Evolutionary conservation across 2,888 invertebrate genomes (phyloP).

Genomic region (Caenorhabditis parvicauda): DNA sequence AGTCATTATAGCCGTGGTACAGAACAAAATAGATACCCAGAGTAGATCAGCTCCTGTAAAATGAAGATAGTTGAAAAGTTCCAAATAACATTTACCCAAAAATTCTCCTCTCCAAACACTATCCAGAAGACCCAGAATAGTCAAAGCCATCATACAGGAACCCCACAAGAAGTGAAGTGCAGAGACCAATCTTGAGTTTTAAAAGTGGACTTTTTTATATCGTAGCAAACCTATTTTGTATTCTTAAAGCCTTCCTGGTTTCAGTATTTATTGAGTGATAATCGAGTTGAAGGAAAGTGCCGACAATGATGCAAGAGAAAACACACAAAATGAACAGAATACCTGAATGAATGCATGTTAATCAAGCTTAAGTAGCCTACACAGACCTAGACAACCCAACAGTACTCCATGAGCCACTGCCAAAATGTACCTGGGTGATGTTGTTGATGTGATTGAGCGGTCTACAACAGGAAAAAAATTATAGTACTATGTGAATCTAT

Average conservation of each 20-base stretch:
- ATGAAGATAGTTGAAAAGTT: background rate
- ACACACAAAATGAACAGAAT: constrained; percentile 51
- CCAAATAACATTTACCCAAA: constrained; percentile 16
- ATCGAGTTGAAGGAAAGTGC: constrained; percentile 44
- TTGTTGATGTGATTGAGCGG: constrained; percentile 31
- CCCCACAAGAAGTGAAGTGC: constrained; percentile 56
- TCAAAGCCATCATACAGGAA: constrained; percentile 48
- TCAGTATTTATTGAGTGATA: constrained; percentile 40
- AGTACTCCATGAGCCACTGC: constrained; percentile 57
- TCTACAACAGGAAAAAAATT: constrained; percentile 12
- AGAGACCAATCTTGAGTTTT: constrained; percentile 4
- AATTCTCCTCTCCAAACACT: constrained; percentile 58
- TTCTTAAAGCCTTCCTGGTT: constrained; percentile 30
- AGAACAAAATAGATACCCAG: constrained; percentile 55
- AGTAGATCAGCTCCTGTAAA: constrained; percentile 52
- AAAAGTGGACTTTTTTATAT: background rate
- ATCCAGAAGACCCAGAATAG: constrained; percentile 52
- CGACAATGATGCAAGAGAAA: constrained; percentile 47
- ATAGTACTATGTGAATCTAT: background rate
- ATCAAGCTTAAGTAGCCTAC: background rate
- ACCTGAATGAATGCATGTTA: constrained; percentile 11
- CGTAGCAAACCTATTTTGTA: constrained; percentile 25
- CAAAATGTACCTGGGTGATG: constrained; percentile 53
- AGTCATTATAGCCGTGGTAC: constrained; percentile 49
- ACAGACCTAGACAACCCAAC: constrained; percentile 38